Conservation (phyloP, 2,888 invertebrate genomes). For the Craniophora ligustri region DNA sequence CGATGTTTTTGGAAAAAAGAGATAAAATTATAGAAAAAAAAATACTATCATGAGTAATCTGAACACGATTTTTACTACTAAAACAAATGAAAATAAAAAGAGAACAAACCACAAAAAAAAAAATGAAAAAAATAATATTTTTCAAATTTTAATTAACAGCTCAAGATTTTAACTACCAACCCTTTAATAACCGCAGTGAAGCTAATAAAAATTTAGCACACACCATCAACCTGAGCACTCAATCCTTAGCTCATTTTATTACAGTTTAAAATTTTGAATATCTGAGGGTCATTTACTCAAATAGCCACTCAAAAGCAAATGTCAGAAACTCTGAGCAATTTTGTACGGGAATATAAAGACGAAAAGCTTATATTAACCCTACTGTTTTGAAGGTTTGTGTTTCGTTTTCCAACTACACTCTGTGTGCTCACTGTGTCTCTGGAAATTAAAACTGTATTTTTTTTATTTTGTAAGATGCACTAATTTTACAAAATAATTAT, state of each 20-base stretch:
- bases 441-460: too few relatives aligned
- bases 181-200: slow-evolving; percentile 43
- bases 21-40: too few relatives aligned
- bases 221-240: slow-evolving; percentile 50
- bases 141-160: slow-evolving; percentile 28
- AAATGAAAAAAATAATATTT: not conserved
- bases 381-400: slow-evolving; percentile 48
- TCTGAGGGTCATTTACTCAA: slow-evolving; percentile 76
- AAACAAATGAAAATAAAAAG: not conserved
- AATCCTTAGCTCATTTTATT: slow-evolving; percentile 74
- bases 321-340: slow-evolving; percentile 68
- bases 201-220: slow-evolving; percentile 61
- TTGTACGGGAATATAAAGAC: slow-evolving; percentile 65
- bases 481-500: too few relatives aligned
- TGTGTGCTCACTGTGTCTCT: slow-evolving; percentile 36
- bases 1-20: too few relatives aligned
- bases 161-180: slow-evolving; percentile 50
- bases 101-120: too few relatives aligned
- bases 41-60: too few relatives aligned
- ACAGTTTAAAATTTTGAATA: slow-evolving; percentile 71
- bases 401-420: slow-evolving; percentile 54
- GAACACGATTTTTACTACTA: too few relatives aligned
- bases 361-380: slow-evolving; percentile 68
- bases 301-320: slow-evolving; percentile 66
- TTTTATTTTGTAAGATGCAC: too few relatives aligned